Conservation (phyloP, 2,113 vertebrate species). For the Perca fluviatilis region DNA sequence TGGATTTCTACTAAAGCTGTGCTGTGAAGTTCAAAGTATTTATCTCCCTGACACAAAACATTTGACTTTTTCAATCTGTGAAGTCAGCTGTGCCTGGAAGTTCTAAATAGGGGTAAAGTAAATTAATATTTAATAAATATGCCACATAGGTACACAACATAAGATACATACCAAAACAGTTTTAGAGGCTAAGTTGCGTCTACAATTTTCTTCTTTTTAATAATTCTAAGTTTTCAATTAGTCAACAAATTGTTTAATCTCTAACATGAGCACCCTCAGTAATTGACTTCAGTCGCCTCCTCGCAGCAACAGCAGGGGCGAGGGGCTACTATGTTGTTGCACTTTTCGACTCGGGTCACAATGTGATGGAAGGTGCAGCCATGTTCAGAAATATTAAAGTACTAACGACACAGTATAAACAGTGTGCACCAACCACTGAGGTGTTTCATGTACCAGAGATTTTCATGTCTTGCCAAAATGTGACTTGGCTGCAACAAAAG, state of each 20-base stretch:
- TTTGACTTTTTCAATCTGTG: background rate
- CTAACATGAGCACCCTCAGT: background rate
- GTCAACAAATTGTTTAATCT: background rate
- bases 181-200: background rate
- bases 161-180: background rate
- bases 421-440: background rate
- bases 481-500: slow-evolving; percentile 13
- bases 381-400: background rate
- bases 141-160: background rate
- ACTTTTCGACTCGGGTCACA: background rate
- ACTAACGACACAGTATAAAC: background rate
- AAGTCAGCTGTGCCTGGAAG: background rate
- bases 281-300: background rate
- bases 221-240: background rate
- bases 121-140: background rate
- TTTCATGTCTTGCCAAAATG: slow-evolving; percentile 26
- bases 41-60: background rate
- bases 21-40: background rate
- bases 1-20: background rate
- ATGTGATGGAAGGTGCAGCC: background rate
- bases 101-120: background rate
- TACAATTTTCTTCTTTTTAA: background rate
- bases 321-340: background rate
- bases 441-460: slow-evolving; percentile 4
- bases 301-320: background rate